Evolutionary conservation across 2,888 invertebrate species (phyloP).

Genomic region (Acronicta alni): DNA sequence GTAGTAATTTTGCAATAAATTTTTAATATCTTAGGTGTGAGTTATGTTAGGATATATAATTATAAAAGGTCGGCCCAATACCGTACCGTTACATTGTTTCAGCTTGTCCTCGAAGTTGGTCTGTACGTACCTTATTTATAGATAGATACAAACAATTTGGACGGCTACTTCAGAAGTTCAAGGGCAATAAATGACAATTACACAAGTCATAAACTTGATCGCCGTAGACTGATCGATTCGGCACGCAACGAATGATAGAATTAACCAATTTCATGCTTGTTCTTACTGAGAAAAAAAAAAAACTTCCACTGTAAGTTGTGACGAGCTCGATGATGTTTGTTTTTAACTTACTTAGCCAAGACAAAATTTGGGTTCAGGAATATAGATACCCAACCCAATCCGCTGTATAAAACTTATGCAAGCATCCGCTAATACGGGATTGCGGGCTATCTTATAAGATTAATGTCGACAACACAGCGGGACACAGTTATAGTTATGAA

Average conservation of each 20-base stretch:
- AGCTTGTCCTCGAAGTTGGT: not conserved
- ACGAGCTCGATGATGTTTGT: not conserved
- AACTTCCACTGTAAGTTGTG: conserved; percentile 2
- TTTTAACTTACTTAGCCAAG: no score
- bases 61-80: not conserved
- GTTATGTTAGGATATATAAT: no score
- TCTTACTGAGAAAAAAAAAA: conserved; percentile 37
- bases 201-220: conserved; percentile 57
- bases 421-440: no score
- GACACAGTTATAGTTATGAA: no score
- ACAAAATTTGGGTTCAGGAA: no score
- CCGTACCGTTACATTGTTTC: not conserved
- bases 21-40: no score
- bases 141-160: conserved; percentile 13
- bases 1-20: conserved; percentile 1
- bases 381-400: no score
- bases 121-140: not conserved
- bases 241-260: conserved; percentile 50
- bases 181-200: conserved; percentile 63
- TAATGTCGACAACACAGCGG: no score
- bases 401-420: no score
- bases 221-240: conserved; percentile 68
- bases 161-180: conserved; percentile 59
- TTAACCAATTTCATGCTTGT: conserved; percentile 39
- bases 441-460: no score